Conservation (phyloP, 2,888 invertebrate species). For the Hypomecis atomaria region DNA sequence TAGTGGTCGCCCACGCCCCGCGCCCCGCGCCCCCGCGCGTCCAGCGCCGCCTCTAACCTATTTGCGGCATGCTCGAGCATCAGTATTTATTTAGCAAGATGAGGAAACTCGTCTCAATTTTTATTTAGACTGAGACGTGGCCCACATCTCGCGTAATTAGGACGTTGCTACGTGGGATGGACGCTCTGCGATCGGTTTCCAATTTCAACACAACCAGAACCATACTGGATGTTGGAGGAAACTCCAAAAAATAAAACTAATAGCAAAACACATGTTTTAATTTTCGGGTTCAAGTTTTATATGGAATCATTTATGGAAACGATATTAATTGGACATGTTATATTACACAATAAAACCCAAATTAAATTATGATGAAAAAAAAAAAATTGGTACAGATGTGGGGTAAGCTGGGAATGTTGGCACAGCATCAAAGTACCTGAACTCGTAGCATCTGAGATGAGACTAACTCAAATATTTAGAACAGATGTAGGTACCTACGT, state of each 20-base stretch:
- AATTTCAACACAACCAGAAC: conserved; percentile 41
- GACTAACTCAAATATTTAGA: conserved; percentile 43
- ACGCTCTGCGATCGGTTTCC: conserved; percentile 51
- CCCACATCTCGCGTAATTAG: conserved; percentile 75
- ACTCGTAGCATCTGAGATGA: conserved; percentile 20
- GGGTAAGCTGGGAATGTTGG: conserved; percentile 52
- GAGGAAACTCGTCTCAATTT: conserved; percentile 78
- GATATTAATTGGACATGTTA: too few relatives aligned
- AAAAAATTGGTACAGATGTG: conserved; percentile 10
- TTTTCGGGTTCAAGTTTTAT: too few relatives aligned
- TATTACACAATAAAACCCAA: too few relatives aligned
- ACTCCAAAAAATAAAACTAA: too few relatives aligned
- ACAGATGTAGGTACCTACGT: conserved; percentile 13
- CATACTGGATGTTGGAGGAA: neutral
- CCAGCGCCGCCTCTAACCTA: conserved; percentile 71
- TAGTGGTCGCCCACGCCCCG: conserved; percentile 65
- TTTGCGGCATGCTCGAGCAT: conserved; percentile 76
- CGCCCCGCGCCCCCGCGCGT: conserved; percentile 45
- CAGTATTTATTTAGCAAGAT: conserved; percentile 82
- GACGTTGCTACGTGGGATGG: conserved; percentile 51
- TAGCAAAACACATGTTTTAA: too few relatives aligned
- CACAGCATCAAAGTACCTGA: conserved; percentile 52
- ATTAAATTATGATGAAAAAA: neutral
- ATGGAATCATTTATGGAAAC: too few relatives aligned
- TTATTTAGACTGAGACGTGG: conserved; percentile 75